phyloP scores from a whole-genome alignment of 1,140 invertebrate genomes.

The Hydropsyche tenuis region DNA sequence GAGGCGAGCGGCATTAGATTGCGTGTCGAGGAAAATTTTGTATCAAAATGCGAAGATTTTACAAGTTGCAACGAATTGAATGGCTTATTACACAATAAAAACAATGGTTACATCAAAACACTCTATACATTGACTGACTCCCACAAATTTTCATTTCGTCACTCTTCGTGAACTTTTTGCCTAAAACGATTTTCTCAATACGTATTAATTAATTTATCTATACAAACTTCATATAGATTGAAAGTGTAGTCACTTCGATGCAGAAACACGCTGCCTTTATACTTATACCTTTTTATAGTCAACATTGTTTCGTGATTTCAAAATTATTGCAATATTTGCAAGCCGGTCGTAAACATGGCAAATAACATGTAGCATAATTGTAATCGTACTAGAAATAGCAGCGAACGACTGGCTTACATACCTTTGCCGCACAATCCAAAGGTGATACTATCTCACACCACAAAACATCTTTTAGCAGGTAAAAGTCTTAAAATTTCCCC shows the following conservation, averaged over 20 bases:
- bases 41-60: slow-evolving; percentile 3
- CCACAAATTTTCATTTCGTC: too few relatives aligned
- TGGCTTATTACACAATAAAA: neutral
- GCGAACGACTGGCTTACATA: too few relatives aligned
- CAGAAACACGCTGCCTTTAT: too few relatives aligned
- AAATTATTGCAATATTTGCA: neutral
- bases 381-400: slow-evolving; percentile 2
- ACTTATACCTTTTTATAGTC: too few relatives aligned
- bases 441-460: slow-evolving; percentile 16
- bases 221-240: too few relatives aligned
- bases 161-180: too few relatives aligned
- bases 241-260: too few relatives aligned
- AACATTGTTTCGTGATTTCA: too few relatives aligned
- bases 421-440: neutral
- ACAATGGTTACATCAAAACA: neutral
- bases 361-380: neutral
- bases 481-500: slow-evolving; percentile 17
- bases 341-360: neutral
- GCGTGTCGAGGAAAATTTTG: slow-evolving; percentile 25
- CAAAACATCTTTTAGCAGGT: slow-evolving; percentile 31
- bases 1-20: slow-evolving; percentile 30
- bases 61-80: neutral
- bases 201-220: too few relatives aligned
- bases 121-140: too few relatives aligned
- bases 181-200: too few relatives aligned